phyloP scores from a whole-genome alignment of 2,888 invertebrate species.

The Heliconius erato region DNA sequence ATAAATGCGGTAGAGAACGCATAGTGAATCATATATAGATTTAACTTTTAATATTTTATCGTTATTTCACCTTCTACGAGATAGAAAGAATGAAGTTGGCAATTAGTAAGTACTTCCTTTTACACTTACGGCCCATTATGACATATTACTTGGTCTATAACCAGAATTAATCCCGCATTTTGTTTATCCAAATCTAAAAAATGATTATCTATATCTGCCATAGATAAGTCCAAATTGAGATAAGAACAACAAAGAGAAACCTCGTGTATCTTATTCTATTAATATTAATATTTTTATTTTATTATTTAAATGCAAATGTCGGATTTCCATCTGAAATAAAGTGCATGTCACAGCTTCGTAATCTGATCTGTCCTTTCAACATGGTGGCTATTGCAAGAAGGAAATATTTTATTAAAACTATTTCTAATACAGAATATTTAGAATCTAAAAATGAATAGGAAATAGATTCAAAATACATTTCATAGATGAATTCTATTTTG shows the following conservation, averaged over 20 bases:
- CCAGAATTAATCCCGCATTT: not conserved
- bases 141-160: too few species aligned
- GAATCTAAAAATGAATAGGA: not conserved
- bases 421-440: not conserved
- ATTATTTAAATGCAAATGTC: not conserved
- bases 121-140: too few species aligned
- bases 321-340: not conserved
- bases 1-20: too few species aligned
- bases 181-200: not conserved
- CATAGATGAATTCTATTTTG: not conserved
- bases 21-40: too few species aligned
- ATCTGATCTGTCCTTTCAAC: slow-evolving; percentile 2
- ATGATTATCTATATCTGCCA: not conserved
- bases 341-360: not conserved
- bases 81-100: too few species aligned
- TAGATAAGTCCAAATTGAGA: not conserved
- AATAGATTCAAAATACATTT: too few species aligned
- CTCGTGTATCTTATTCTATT: too few species aligned
- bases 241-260: not conserved
- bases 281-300: not conserved
- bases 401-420: slow-evolving; percentile 10
- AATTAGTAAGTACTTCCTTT: too few species aligned
- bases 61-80: too few species aligned
- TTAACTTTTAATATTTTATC: too few species aligned
- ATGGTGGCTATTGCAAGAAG: not conserved